Evolutionary conservation across 2,113 vertebrate genomes (phyloP).

Genomic region (Elachura formosa): DNA sequence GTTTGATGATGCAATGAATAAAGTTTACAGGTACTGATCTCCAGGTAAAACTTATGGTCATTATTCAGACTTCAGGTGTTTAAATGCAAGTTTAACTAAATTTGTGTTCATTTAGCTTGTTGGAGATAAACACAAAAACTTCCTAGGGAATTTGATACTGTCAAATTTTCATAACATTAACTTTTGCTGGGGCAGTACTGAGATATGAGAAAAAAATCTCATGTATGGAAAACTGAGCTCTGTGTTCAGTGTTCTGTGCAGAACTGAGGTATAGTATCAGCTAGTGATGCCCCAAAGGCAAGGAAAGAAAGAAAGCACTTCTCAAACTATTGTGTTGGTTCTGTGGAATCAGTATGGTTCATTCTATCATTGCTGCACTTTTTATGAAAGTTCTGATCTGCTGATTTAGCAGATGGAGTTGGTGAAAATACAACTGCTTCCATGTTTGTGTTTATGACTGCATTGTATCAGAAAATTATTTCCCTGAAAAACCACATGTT

Average conservation of each 20-base stretch:
- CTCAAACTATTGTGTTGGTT: not conserved
- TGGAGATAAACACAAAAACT: not conserved
- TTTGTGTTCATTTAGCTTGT: not conserved
- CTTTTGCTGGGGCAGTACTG: not conserved
- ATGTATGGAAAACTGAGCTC: not conserved
- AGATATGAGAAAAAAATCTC: not conserved
- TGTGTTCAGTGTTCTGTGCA: not conserved
- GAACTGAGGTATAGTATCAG: not conserved
- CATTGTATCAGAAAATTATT: not conserved
- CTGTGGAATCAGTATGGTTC: not conserved
- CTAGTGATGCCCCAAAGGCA: not conserved
- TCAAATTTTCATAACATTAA: not conserved
- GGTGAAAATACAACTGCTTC: not conserved
- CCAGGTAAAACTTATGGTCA: not conserved
- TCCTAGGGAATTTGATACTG: not conserved
- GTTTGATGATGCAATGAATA: not conserved
- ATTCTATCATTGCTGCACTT: not conserved
- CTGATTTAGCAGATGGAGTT: not conserved
- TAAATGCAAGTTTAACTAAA: not conserved
- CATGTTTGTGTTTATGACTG: not conserved
- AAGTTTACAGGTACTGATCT: not conserved
- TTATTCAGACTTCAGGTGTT: not conserved
- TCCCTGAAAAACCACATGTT: not conserved
- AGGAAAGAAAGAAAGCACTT: not conserved
- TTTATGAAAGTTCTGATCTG: not conserved